A percentile compares a stretch with the other conserved stretches of the same genome.
Conservation (phyloP, 2,113 vertebrate genomes). For the Eurystomus gularis region DNA sequence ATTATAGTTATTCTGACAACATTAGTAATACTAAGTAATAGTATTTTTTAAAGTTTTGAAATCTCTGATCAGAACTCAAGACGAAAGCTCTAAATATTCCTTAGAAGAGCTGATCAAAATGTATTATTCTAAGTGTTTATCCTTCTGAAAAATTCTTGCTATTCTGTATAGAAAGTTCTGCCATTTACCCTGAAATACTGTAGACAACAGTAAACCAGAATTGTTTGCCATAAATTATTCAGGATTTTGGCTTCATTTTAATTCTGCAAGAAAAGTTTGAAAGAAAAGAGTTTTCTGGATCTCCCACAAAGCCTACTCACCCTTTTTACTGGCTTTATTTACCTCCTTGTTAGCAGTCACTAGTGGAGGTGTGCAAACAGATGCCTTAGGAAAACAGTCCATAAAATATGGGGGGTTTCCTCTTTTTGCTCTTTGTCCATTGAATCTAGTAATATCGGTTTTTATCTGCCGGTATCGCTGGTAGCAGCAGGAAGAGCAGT, state of each 20-base stretch:
- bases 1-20: background rate
- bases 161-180: background rate
- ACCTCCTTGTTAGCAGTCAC: background rate
- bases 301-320: background rate
- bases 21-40: background rate
- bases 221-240: background rate
- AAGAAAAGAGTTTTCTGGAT: background rate
- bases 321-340: background rate
- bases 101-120: background rate
- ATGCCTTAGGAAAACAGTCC: background rate
- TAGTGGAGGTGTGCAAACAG: background rate
- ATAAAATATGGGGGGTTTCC: background rate
- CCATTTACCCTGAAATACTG: background rate
- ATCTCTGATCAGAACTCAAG: background rate
- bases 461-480: background rate
- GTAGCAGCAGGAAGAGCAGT: background rate
- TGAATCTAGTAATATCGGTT: accelerated
- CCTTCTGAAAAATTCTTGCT: background rate
- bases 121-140: background rate
- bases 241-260: background rate
- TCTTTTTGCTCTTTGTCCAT: background rate
- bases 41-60: background rate
- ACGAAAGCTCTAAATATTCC: background rate
- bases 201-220: background rate
- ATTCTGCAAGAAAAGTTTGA: background rate